A percentile compares a stretch with the other conserved stretches of the same genome.
Evolutionary conservation across 23 tunicate species (phyloP).

Genomic region (Trididemnum clinides): DNA sequence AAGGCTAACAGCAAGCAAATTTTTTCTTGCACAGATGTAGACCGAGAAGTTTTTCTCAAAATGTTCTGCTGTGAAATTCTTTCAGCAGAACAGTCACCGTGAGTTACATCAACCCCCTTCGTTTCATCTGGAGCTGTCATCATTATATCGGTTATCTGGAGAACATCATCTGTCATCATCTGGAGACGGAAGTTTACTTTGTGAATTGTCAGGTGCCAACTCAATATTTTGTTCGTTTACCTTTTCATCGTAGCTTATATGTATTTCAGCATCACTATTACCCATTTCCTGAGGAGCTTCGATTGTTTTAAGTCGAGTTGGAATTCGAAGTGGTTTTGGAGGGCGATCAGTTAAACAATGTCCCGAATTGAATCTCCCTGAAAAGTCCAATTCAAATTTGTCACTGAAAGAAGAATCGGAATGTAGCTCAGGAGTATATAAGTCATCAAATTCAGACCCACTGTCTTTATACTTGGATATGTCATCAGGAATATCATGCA

Average conservation of each 20-base stretch:
- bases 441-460: neutral
- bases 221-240: neutral
- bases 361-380: neutral
- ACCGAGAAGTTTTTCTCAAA: neutral
- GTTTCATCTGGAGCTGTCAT: slow-evolving; percentile 1
- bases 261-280: neutral
- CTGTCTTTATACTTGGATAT: neutral
- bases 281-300: no score
- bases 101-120: neutral
- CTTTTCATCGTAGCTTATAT: neutral
- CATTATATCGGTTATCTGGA: neutral
- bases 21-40: neutral
- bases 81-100: slow-evolving; percentile 12
- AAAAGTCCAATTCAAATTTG: neutral
- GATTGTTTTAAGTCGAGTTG: neutral
- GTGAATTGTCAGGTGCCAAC: slow-evolving; percentile 8
- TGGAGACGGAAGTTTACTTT: no score
- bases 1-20: neutral
- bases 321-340: neutral
- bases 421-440: neutral
- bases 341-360: neutral
- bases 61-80: neutral
- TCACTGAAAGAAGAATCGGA: neutral
- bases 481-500: neutral
- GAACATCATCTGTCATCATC: neutral